These are phyloP conservation scores for Pararge aegeria DNA, from an alignment of 1,140 invertebrate species.

Conservation along the genomic window DNA sequence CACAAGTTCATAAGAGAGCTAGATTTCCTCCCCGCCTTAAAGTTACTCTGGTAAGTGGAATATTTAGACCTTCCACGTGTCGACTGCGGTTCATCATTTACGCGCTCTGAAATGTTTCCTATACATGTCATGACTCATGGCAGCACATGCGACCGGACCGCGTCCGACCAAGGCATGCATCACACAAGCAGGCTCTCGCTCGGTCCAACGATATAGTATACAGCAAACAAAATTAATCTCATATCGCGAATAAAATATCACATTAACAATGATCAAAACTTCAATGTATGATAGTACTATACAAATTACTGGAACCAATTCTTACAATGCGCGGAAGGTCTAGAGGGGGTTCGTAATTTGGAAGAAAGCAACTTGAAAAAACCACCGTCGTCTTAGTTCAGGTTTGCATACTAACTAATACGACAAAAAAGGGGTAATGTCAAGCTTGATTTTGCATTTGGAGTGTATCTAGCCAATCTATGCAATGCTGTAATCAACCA, in stretches of 20 bases:
- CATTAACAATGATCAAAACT: slow-evolving; percentile 23
- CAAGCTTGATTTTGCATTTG: slow-evolving; percentile 59
- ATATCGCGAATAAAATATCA: slow-evolving; percentile 40
- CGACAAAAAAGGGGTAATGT: slow-evolving; percentile 51
- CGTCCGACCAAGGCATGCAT: slow-evolving; percentile 36
- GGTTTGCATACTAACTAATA: slow-evolving; percentile 60
- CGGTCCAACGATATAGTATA: slow-evolving; percentile 24
- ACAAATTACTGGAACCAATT: slow-evolving; percentile 51
- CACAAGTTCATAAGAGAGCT: slow-evolving; percentile 96
- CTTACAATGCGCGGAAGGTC: slow-evolving; percentile 71
- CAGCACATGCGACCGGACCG: slow-evolving; percentile 43
- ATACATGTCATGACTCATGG: slow-evolving; percentile 44
- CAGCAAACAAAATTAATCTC: slow-evolving; percentile 62
- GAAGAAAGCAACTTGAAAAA: slow-evolving; percentile 50
- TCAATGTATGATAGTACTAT: slow-evolving; percentile 22
- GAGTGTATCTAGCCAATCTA: slow-evolving; percentile 59
- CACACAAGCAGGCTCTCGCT: slow-evolving; percentile 21
- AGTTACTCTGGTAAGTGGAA: slow-evolving; percentile 89
- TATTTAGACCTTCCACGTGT: slow-evolving; percentile 90
- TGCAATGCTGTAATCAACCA: slow-evolving; percentile 58
- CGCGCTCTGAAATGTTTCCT: slow-evolving; percentile 78
- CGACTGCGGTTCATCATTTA: slow-evolving; percentile 87
- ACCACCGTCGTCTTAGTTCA: slow-evolving; percentile 40
- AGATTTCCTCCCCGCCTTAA: slow-evolving; percentile 91
- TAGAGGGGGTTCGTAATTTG: slow-evolving; percentile 55